phyloP scores from a whole-genome alignment of 2,797 vertebrate species.

The Diceros bicornis region DNA sequence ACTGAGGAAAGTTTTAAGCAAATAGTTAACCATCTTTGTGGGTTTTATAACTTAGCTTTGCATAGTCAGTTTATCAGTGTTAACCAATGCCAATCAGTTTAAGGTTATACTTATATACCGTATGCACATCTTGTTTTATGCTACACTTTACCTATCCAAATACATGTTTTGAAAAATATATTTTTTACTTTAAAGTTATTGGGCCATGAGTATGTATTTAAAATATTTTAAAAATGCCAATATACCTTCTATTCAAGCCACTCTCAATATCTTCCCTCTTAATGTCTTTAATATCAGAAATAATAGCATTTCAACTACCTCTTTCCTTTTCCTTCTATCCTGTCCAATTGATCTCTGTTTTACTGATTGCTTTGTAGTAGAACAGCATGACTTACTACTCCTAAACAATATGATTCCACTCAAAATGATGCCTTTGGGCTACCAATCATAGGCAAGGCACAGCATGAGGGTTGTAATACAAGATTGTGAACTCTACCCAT shows the following conservation, averaged over 20 bases:
- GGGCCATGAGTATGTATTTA: background rate
- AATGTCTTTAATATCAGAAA: conserved; percentile 64
- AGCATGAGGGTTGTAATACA: background rate
- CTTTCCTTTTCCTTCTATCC: conserved; percentile 51
- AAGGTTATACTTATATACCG: background rate
- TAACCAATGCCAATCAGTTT: background rate
- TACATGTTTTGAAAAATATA: background rate
- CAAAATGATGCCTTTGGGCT: conserved; percentile 69
- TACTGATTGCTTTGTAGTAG: conserved; percentile 71
- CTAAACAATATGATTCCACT: conserved; percentile 71
- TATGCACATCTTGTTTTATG: background rate
- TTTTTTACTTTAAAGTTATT: background rate
- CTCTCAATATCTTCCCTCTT: conserved; percentile 4
- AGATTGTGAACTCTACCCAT: conserved; percentile 32
- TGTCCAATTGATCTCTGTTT: conserved; percentile 46
- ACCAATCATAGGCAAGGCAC: conserved; percentile 39
- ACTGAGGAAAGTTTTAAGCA: background rate
- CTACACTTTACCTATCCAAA: background rate
- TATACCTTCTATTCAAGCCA: background rate
- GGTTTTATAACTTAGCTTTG: background rate
- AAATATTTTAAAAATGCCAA: conserved; percentile 30
- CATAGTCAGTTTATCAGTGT: background rate
- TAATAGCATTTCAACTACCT: conserved; percentile 33
- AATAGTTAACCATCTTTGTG: background rate
- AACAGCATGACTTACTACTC: conserved; percentile 73